phyloP scores from a whole-genome alignment of 2,888 invertebrate genomes.

The Cynaeus angustus region DNA sequence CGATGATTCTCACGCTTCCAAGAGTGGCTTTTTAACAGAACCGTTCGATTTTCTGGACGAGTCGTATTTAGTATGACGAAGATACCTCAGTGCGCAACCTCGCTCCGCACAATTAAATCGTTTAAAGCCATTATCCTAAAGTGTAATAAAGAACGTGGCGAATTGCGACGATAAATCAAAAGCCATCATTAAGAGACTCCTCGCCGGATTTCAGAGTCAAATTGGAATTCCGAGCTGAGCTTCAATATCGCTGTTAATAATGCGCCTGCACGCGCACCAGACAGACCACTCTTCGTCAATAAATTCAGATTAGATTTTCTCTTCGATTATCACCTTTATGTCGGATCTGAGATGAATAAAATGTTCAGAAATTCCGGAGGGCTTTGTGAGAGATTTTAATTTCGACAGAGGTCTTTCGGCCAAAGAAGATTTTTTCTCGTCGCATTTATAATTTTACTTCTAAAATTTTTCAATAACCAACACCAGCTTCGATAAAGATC shows the following conservation, averaged over 20 bases:
- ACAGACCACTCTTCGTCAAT: conserved; percentile 46
- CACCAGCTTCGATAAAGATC: neutral
- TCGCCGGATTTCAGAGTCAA: conserved; percentile 69
- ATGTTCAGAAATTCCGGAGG: neutral
- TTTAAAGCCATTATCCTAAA: conserved; percentile 58
- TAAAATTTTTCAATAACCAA: too few species aligned
- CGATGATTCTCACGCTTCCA: conserved; percentile 66
- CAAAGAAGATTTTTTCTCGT: too few species aligned
- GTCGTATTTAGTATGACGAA: neutral
- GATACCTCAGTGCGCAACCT: conserved; percentile 30
- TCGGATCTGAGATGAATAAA: conserved; percentile 8
- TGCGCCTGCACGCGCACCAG: conserved; percentile 64
- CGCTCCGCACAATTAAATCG: conserved; percentile 59
- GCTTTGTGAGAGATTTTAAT: conserved; percentile 1
- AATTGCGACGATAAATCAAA: conserved; percentile 70
- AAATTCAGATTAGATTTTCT: conserved; percentile 47
- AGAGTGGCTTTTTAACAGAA: neutral
- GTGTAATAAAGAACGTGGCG: conserved; percentile 68
- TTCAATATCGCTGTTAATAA: conserved; percentile 69
- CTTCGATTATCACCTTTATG: conserved; percentile 38
- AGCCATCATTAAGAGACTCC: conserved; percentile 69
- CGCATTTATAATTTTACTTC: too few species aligned
- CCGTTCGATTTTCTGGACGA: neutral
- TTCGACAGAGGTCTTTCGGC: conserved; percentile 4
- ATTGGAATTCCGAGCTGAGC: conserved; percentile 70